Evolutionary conservation across 2,113 vertebrate genomes (phyloP).

Genomic region (Ammodramus savannarum): DNA sequence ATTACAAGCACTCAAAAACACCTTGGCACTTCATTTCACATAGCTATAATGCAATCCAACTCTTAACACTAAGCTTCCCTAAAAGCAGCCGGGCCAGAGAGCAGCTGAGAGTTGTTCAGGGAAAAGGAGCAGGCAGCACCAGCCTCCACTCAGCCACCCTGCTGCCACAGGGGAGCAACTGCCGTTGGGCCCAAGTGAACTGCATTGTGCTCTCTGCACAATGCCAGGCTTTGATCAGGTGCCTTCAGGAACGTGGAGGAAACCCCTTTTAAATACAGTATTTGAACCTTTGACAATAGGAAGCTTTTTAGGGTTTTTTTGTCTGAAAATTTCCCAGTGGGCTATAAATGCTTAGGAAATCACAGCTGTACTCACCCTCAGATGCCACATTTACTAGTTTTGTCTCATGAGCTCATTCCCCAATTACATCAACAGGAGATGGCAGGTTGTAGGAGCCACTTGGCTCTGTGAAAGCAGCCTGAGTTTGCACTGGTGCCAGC

Average conservation of each 20-base stretch:
- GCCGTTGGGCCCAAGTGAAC: not conserved
- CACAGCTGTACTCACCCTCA: not conserved
- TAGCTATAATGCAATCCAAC: not conserved
- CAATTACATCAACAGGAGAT: not conserved
- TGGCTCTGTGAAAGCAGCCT: no score
- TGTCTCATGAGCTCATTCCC: not conserved
- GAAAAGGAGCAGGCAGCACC: not conserved
- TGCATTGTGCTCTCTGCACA: not conserved
- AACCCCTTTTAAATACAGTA: not conserved
- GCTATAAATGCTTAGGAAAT: not conserved
- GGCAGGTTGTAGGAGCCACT: no score
- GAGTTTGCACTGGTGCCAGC: no score
- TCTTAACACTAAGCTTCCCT: not conserved
- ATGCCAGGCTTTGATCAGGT: not conserved
- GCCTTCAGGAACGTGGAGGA: not conserved
- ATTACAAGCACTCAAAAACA: not conserved
- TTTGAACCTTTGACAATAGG: not conserved
- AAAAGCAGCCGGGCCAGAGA: not conserved
- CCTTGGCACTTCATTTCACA: not conserved
- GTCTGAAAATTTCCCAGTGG: not conserved
- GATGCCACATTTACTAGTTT: not conserved
- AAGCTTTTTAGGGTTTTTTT: not conserved
- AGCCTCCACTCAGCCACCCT: not conserved
- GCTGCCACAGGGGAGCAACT: not conserved
- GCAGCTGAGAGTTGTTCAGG: not conserved